phyloP scores from a whole-genome alignment of 2,888 invertebrate genomes.

The Dichetophora obliterata region DNA sequence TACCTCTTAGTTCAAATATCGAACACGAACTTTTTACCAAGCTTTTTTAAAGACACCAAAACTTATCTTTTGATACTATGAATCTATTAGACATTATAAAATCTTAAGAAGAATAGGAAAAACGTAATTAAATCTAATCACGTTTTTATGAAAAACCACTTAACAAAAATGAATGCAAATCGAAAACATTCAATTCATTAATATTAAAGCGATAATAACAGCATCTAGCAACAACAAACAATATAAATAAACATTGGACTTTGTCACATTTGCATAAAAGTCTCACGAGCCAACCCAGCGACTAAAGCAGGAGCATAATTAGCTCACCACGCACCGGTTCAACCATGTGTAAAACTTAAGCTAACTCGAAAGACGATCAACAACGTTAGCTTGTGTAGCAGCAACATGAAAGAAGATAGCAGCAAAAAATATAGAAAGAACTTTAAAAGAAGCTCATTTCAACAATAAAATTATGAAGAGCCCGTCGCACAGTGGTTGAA shows the following conservation, averaged over 20 bases:
- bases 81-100: no score
- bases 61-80: no score
- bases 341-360: not conserved
- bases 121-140: not conserved
- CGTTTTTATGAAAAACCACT: constrained; percentile 20
- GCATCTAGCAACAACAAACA: not conserved
- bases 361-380: not conserved
- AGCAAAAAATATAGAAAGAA: not conserved
- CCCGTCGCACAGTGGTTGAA: not conserved
- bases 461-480: constrained; percentile 26
- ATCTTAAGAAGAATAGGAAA: not conserved
- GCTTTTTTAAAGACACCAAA: no score
- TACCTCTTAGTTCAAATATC: no score
- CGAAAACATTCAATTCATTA: constrained; percentile 21
- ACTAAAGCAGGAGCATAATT: constrained; percentile 26
- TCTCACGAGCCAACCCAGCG: not conserved
- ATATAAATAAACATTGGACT: not conserved
- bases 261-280: constrained; percentile 33
- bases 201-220: constrained; percentile 13
- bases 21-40: no score
- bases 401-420: not conserved
- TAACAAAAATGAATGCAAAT: constrained; percentile 27
- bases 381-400: not conserved
- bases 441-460: not conserved
- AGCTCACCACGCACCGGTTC: constrained; percentile 1